Conservation (phyloP, 2,113 vertebrate genomes). For the Tonatia bakeri region DNA sequence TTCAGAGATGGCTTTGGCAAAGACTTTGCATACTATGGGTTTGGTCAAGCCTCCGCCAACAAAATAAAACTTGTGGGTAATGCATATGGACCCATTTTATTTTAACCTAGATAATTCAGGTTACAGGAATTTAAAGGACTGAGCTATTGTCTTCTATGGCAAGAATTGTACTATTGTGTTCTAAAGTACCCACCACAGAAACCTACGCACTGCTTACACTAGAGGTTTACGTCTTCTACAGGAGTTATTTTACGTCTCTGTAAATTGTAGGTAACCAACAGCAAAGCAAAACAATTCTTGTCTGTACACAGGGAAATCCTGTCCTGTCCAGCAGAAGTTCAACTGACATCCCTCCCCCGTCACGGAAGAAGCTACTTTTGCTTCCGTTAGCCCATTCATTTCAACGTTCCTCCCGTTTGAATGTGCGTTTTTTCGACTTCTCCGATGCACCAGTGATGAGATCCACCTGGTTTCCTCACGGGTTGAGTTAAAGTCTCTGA, state of each 20-base stretch:
- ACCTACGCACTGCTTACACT: background rate
- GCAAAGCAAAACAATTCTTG: background rate
- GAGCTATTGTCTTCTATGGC: background rate
- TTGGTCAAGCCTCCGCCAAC: background rate
- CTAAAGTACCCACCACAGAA: background rate
- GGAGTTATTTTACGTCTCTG: background rate
- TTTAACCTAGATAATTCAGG: background rate
- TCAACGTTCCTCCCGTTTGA: background rate
- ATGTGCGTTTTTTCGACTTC: background rate
- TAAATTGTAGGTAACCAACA: background rate
- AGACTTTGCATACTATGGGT: background rate
- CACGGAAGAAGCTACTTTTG: background rate
- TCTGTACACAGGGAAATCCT: background rate
- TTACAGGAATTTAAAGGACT: background rate
- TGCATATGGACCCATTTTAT: background rate
- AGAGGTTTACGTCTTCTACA: background rate
- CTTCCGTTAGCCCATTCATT: background rate
- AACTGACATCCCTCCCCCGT: background rate
- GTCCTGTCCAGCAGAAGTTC: background rate
- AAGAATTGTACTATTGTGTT: background rate
- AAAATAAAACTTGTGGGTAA: background rate
- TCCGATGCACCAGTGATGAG: background rate
- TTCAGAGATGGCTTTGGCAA: background rate
- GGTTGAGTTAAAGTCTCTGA: background rate
- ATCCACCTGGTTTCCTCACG: background rate